Evolutionary conservation across 2,113 vertebrate species (phyloP), one percentile per base, ranked within the genome.

Genomic region (Sturnus vulgaris): DNA sequence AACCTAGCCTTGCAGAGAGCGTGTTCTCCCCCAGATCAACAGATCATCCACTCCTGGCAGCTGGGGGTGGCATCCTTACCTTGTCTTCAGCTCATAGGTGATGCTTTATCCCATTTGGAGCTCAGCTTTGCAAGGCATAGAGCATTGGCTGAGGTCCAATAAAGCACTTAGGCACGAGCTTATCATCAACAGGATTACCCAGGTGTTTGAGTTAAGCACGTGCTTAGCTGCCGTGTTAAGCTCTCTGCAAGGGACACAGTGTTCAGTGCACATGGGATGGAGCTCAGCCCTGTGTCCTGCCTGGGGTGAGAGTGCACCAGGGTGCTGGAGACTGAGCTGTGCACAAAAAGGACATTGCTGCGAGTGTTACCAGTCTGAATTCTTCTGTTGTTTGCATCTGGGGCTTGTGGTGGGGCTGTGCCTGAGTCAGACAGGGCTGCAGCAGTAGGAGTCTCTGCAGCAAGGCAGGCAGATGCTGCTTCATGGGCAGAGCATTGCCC

Each of bases 171-270:
- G 78, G 88, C 93, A 93, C 0, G 9, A 72, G 65, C 82, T 96
- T 96, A 97, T 95, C 95, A 95, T 83, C 86, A 88, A 40, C 72
- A 90, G 88, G 95, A 96, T 95, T 96, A 93, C 83, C 92, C 94
- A 97, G 93, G 94, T 96, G 96, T 94, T 96, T 90, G 95, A 96
- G 82, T 23, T 96, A 50, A 96, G 95, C 93, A 86, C 33, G 94
- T 90, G 95, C 93, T 90, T 5, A 68, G 92, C 91, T 66, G 93
- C 47, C 12, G 82, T 37, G 66, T 39, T 69, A 13, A 76, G 71
- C 56, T 40, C 64, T 75, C 56, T 4, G 88, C 24, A 13, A 49
- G 82, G 94, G 76, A 92, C 92, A 37, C 12, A 2, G 78, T 21
- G 90, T 90, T 97, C 82, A 17, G 70, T 6, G 84, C 60, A 2